These are phyloP conservation scores for Drosophila nr. perissopoda DNA, from an alignment of 2,888 invertebrate species.

Conservation along the genomic window DNA sequence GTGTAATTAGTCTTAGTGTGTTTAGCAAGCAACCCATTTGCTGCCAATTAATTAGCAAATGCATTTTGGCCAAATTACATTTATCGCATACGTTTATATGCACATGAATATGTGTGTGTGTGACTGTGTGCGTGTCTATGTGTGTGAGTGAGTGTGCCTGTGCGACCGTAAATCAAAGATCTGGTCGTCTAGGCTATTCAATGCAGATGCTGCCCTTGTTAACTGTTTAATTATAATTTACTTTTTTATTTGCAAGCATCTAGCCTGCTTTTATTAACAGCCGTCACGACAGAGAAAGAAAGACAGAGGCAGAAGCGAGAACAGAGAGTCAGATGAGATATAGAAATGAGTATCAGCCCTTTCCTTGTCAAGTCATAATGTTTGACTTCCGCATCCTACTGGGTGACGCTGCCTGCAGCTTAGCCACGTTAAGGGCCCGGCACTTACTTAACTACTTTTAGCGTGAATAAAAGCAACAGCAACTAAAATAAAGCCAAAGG, in stretches of 20 bases:
- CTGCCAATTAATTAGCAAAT: constrained; percentile 46
- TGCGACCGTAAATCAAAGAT: constrained; percentile 18
- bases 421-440: constrained; percentile 10
- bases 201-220: constrained; percentile 30
- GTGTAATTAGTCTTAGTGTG: constrained; percentile 32
- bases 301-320: background rate
- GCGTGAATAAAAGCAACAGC: constrained; percentile 1
- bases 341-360: background rate
- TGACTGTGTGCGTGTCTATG: background rate
- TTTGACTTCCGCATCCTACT: constrained; percentile 22
- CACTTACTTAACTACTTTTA: background rate
- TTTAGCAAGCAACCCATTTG: constrained; percentile 2
- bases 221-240: constrained; percentile 24
- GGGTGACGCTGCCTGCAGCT: constrained; percentile 8
- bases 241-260: constrained; percentile 30
- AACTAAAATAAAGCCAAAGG: background rate
- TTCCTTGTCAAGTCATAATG: constrained; percentile 18
- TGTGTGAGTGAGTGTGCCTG: background rate
- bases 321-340: background rate
- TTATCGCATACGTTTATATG: background rate
- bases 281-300: background rate
- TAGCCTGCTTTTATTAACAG: constrained; percentile 11
- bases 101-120: background rate
- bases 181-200: constrained; percentile 20
- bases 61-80: constrained; percentile 24